phyloP scores from a whole-genome alignment of 2,797 vertebrate genomes.

The Pangasius macronema region DNA sequence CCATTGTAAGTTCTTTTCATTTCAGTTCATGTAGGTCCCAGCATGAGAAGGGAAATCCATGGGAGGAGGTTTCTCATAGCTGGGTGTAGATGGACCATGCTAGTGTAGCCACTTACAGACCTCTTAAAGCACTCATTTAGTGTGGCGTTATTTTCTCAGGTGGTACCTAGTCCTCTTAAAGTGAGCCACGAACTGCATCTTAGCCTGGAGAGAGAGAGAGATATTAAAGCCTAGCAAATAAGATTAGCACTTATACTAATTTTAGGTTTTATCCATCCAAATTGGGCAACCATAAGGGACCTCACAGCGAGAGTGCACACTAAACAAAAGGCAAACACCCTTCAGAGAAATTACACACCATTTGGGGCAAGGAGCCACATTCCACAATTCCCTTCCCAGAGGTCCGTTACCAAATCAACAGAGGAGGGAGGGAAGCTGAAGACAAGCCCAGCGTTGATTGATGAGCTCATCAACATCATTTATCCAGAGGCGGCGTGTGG shows the following conservation, averaged over 20 bases:
- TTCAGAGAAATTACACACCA: slow-evolving; percentile 28
- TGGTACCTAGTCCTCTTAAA: slow-evolving; percentile 58
- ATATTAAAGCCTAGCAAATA: slow-evolving; percentile 34
- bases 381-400: slow-evolving; percentile 43
- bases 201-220: not conserved
- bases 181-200: slow-evolving; percentile 46
- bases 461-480: slow-evolving; percentile 55
- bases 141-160: slow-evolving; percentile 67
- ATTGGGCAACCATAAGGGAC: not conserved
- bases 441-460: slow-evolving; percentile 51
- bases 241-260: slow-evolving; percentile 6
- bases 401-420: slow-evolving; percentile 47
- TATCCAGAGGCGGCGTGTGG: slow-evolving; percentile 32
- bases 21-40: not conserved
- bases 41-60: slow-evolving; percentile 15
- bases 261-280: not conserved
- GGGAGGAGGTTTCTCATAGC: slow-evolving; percentile 42
- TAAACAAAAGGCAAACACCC: slow-evolving; percentile 33
- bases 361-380: slow-evolving; percentile 31
- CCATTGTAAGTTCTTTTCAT: not conserved
- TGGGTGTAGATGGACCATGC: slow-evolving; percentile 45
- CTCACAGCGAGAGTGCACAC: slow-evolving; percentile 15
- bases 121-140: slow-evolving; percentile 70
- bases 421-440: slow-evolving; percentile 39
- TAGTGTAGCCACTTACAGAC: slow-evolving; percentile 62